Conservation (phyloP, 2,113 vertebrate genomes). For the Alethe diademata region DNA sequence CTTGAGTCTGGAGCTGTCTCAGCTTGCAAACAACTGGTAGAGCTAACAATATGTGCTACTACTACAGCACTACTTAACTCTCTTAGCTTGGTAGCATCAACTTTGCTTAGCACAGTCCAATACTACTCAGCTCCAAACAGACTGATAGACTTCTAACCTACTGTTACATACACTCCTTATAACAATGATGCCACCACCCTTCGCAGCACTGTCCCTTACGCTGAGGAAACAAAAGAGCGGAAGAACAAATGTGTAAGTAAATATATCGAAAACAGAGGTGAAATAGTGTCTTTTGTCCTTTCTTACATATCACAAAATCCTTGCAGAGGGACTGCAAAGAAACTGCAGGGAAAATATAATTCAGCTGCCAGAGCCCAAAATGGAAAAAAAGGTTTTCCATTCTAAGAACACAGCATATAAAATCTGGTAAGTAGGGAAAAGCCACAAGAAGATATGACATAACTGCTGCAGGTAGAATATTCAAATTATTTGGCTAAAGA, state of each 20-base stretch:
- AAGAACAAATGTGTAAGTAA: background rate
- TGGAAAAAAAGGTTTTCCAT: background rate
- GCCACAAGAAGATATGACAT: background rate
- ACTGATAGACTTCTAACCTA: background rate
- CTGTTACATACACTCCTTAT: rapidly evolving
- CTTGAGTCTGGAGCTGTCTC: background rate
- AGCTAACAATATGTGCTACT: background rate
- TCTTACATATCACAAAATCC: background rate
- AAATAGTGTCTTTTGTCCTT: background rate
- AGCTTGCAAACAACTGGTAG: background rate
- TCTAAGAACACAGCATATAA: background rate
- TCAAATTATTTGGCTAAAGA: background rate
- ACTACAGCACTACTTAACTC: background rate
- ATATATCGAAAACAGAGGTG: background rate
- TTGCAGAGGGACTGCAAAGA: background rate
- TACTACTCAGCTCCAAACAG: background rate
- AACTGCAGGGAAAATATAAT: background rate
- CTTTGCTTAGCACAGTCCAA: background rate
- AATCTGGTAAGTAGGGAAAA: background rate
- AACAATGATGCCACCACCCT: background rate
- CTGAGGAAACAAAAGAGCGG: background rate
- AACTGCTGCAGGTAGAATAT: background rate
- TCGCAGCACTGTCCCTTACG: background rate
- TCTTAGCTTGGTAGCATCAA: background rate
- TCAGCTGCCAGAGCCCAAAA: background rate